These are phyloP conservation scores for Chlorocebus sabaeus DNA, from an alignment of 2,113 vertebrate species.

Conservation along the genomic window DNA sequence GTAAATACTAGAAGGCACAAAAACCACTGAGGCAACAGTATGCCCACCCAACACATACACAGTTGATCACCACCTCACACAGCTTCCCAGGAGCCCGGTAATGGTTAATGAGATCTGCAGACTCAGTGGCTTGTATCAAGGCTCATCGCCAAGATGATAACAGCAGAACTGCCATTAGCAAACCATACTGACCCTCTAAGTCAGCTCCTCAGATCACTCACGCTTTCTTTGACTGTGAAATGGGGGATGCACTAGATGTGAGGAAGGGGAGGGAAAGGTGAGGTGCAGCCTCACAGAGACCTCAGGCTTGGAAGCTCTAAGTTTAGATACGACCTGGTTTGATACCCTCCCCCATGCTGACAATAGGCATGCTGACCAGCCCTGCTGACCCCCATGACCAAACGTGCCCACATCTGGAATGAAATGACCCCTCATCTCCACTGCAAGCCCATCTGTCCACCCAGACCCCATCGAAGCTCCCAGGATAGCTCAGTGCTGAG, in stretches of 20 bases:
- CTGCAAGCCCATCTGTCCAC: not conserved
- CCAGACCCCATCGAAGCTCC: not conserved
- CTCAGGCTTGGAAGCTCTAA: too few relatives aligned
- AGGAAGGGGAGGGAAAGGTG: not conserved
- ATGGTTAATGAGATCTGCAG: not conserved
- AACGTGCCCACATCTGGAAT: not conserved
- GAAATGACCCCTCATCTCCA: not conserved
- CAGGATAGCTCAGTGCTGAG: not conserved
- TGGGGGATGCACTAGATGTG: not conserved
- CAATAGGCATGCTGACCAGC: too few relatives aligned
- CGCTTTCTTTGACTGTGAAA: not conserved
- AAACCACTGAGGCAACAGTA: not conserved
- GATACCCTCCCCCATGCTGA: too few relatives aligned
- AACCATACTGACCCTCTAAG: not conserved
- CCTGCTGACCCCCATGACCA: not conserved
- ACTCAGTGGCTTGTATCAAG: not conserved
- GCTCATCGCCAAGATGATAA: not conserved
- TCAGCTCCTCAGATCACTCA: not conserved
- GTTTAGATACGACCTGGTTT: not conserved
- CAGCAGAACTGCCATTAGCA: not conserved
- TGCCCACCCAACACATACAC: not conserved
- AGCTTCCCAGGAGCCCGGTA: not conserved
- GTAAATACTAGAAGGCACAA: not conserved
- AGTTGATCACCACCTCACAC: rapidly evolving
- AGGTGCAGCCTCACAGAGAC: not conserved